These are phyloP conservation scores for Bombus confusus DNA, from an alignment of 1,140 invertebrate genomes.

Conservation along the genomic window DNA sequence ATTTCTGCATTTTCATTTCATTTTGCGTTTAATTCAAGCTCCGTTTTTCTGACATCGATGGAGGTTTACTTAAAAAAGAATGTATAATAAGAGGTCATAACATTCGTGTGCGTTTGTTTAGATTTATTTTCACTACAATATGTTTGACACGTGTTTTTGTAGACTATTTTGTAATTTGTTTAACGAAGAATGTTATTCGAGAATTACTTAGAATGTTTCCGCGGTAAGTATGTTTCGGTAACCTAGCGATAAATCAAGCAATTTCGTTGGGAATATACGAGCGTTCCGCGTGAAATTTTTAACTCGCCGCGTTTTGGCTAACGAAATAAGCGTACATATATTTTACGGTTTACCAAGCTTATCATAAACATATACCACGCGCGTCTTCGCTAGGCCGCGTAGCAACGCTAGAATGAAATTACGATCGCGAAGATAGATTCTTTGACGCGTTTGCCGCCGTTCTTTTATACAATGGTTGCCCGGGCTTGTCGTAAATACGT, in stretches of 20 bases:
- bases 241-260: background rate
- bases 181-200: background rate
- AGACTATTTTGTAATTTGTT: background rate
- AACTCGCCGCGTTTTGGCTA: constrained; percentile 3
- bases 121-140: background rate
- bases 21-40: background rate
- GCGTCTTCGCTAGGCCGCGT: background rate
- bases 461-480: background rate
- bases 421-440: background rate
- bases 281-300: background rate
- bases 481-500: constrained; percentile 8
- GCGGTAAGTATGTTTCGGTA: background rate
- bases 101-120: background rate
- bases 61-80: background rate
- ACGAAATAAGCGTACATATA: background rate
- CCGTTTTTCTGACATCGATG: background rate
- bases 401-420: constrained; percentile 5
- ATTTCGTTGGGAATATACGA: background rate
- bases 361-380: constrained; percentile 9
- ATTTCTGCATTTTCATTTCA: background rate
- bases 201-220: background rate
- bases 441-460: background rate
- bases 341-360: background rate
- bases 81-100: background rate
- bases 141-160: background rate